Evolutionary conservation across 1,140 invertebrate species (phyloP).

Genomic region (Rhagoletis zephyria): DNA sequence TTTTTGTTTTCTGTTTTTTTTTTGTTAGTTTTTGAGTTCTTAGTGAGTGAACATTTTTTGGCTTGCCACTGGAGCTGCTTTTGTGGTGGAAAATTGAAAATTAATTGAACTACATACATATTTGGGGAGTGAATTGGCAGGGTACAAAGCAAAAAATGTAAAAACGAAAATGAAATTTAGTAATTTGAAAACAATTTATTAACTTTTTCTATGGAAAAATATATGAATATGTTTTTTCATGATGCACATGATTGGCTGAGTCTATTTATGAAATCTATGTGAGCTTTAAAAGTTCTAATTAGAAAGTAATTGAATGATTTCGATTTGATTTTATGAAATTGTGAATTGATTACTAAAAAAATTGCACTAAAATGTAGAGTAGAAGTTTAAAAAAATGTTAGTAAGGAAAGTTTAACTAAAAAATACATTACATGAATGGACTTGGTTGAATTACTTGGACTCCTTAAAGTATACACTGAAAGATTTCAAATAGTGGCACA

Average conservation of each 20-base stretch:
- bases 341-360: neutral
- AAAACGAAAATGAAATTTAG: neutral
- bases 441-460: no score
- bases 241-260: no score
- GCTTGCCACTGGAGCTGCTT: neutral
- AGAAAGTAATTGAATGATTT: slow-evolving; percentile 7
- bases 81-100: slow-evolving; percentile 19
- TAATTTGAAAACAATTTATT: neutral
- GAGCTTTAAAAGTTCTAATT: neutral
- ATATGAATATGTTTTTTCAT: neutral
- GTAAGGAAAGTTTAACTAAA: no score
- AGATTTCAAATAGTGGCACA: neutral
- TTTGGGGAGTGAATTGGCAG: neutral
- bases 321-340: neutral
- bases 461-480: no score
- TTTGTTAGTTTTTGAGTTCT: neutral
- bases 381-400: no score
- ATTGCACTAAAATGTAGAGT: no score
- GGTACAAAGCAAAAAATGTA: neutral
- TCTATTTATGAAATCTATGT: neutral
- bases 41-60: neutral
- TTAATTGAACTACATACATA: neutral
- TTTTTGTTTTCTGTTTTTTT: neutral
- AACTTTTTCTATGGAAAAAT: neutral
- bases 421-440: no score